A percentile compares a stretch with the other conserved stretches of the same genome.
Conservation (phyloP, 1,140 invertebrate genomes). For the Spodoptera litura region DNA sequence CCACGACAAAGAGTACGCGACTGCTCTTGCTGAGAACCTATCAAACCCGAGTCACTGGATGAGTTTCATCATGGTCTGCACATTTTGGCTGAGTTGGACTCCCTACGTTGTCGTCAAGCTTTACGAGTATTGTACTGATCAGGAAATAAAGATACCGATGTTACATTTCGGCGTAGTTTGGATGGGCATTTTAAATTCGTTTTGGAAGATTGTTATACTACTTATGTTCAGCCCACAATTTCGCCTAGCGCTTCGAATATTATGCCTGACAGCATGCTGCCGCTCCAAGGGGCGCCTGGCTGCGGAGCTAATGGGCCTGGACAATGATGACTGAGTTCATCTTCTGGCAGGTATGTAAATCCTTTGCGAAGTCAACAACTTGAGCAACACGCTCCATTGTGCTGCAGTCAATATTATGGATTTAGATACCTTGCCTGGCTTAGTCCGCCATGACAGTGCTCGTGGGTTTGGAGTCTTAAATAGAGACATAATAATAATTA, state of each 20-base stretch:
- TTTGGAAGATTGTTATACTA: constrained; percentile 97
- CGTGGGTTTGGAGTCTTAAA: background rate
- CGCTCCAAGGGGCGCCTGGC: constrained; percentile 92
- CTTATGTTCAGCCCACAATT: constrained; percentile 96
- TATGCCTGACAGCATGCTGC: constrained; percentile 96
- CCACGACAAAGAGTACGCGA: constrained; percentile 97
- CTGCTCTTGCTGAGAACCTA: constrained; percentile 95
- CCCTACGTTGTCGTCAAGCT: constrained; percentile 93
- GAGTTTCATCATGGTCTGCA: constrained; percentile 95
- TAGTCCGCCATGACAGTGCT: background rate
- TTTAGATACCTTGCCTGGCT: constrained; percentile 44
- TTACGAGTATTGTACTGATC: constrained; percentile 87
- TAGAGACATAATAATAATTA: background rate
- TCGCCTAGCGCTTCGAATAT: constrained; percentile 93
- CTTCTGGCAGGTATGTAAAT: constrained; percentile 44
- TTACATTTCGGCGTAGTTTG: constrained; percentile 97
- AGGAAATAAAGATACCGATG: constrained; percentile 91
- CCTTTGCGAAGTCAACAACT: constrained; percentile 5
- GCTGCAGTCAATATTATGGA: constrained; percentile 13
- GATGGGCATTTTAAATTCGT: constrained; percentile 97
- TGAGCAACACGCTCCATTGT: background rate
- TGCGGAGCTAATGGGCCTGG: constrained; percentile 93
- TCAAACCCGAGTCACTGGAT: constrained; percentile 97
- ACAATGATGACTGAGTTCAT: constrained; percentile 90
- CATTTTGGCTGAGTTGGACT: constrained; percentile 97